phyloP scores from a whole-genome alignment of 2,888 invertebrate species.

The Carpatolechia fugitivella region DNA sequence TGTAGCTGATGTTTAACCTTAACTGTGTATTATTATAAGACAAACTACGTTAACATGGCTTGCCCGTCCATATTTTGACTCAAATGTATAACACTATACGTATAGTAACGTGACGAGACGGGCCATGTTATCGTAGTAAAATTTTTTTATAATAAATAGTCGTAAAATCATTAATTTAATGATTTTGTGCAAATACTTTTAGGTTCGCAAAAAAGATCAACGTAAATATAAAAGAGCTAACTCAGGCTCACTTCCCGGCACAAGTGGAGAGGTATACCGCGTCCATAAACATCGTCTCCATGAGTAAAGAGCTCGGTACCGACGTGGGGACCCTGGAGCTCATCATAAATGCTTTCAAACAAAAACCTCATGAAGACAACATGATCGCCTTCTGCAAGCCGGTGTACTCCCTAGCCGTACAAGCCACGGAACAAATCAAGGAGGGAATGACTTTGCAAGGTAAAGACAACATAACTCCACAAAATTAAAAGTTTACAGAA shows the following conservation, averaged over 20 bases:
- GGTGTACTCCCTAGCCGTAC: slow-evolving; percentile 87
- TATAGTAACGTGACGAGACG: no score
- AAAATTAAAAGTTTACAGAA: no score
- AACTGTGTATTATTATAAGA: no score
- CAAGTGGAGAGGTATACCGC: slow-evolving; percentile 46
- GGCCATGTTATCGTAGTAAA: no score
- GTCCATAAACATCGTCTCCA: slow-evolving; percentile 37
- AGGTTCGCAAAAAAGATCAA: slow-evolving; percentile 70
- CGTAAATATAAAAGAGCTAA: slow-evolving; percentile 62
- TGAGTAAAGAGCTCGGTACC: slow-evolving; percentile 72
- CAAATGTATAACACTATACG: no score
- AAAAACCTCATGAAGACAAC: slow-evolving; percentile 86
- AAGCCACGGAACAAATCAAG: slow-evolving; percentile 82
- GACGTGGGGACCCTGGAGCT: slow-evolving; percentile 82
- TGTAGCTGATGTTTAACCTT: no score
- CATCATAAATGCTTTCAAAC: slow-evolving; percentile 86
- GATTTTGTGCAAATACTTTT: no score
- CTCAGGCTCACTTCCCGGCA: slow-evolving; percentile 56
- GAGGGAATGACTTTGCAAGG: slow-evolving; percentile 82
- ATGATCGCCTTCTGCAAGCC: slow-evolving; percentile 83
- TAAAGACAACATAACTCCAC: no score
- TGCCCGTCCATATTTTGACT: no score
- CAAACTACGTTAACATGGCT: no score
- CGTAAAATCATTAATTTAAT: no score
- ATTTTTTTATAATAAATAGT: no score